Evolutionary conservation across 2,888 invertebrate species (phyloP), one percentile per base, ranked within the genome.

Genomic region (Euphydryas editha): DNA sequence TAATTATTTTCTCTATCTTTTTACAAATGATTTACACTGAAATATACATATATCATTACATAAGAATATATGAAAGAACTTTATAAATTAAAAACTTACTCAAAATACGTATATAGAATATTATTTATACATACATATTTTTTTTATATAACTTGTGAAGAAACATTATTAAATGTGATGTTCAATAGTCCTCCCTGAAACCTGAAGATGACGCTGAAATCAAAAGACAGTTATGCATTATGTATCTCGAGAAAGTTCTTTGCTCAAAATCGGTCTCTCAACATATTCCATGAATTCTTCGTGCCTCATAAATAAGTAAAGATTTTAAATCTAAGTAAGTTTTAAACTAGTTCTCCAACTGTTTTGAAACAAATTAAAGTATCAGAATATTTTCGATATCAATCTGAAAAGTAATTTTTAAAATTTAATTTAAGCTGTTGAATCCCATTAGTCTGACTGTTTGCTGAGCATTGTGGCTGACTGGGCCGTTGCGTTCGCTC

Each of bases 361-460:
- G 59, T 64, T 64, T 42, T 18, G 18, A 20, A 64, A 64, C 58
- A 59, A 64, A 64, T 59, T 64, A 59, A 64, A 64, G 44, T 59
- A 64, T 54, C 36, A 64, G 59, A 64, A 49, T 65, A 37, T 47
- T 36, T 49, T 21, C 39, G n/a, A 44, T 49, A 39, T 20, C 30
- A 10, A 46, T 81, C 78, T 73, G 78, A 78, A 79, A 78, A 76
- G 74, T 78, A 78, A 78, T 80, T 81, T 76, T 78, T 57, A n/a
- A 17, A 51, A 39, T 51, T 54, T 54, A 36, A 54, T 54, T 54
- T 54, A 79, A 78, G 75, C 75, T 72, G 73, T 73, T 73, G 74
- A 74, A 79, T 80, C 79, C 79, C 73, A 81, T 83, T 83, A 82
- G 73, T 72, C 72, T 69, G 73, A 77, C 73, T 83, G 80, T 83